Conservation (phyloP, 2,888 invertebrate genomes). For the Drosophila mimica region DNA sequence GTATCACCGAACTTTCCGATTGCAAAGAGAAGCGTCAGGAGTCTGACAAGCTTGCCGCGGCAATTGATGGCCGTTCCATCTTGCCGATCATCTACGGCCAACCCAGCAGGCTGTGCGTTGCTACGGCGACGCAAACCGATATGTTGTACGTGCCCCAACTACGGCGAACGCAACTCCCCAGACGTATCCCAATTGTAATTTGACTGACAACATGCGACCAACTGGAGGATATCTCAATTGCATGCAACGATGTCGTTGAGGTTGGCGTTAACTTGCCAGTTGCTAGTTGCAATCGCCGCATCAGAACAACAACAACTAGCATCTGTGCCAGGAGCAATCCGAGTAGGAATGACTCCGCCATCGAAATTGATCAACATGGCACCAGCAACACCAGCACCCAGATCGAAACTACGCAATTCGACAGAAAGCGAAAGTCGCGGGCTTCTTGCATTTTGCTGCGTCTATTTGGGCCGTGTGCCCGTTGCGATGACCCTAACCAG, state of each 20-base stretch:
- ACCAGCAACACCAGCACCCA: conserved; percentile 43
- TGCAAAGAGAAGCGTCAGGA: conserved; percentile 69
- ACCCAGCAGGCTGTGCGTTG: neutral
- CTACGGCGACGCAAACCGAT: conserved; percentile 80
- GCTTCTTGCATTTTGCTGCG: conserved; percentile 72
- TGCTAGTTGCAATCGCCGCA: conserved; percentile 27
- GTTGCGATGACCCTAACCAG: conserved; percentile 71
- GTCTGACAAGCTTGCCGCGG: conserved; percentile 8
- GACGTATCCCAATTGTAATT: conserved; percentile 46
- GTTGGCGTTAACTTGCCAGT: conserved; percentile 17
- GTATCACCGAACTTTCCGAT: conserved; percentile 72
- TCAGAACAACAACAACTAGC: conserved; percentile 23
- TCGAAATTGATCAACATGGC: conserved; percentile 72
- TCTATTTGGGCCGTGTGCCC: conserved; percentile 78
- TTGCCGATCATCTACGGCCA: neutral
- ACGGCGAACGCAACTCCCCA: conserved; percentile 56
- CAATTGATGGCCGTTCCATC: conserved; percentile 5
- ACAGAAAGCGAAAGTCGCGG: conserved; percentile 55
- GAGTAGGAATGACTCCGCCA: conserved; percentile 81
- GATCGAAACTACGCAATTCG: neutral
- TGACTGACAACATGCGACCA: conserved; percentile 53
- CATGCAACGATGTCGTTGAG: neutral
- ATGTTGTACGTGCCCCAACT: conserved; percentile 45
- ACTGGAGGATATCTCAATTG: conserved; percentile 44
- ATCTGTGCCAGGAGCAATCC: conserved; percentile 63